Conservation (phyloP, 2,888 invertebrate species). For the Cryptus armator region DNA sequence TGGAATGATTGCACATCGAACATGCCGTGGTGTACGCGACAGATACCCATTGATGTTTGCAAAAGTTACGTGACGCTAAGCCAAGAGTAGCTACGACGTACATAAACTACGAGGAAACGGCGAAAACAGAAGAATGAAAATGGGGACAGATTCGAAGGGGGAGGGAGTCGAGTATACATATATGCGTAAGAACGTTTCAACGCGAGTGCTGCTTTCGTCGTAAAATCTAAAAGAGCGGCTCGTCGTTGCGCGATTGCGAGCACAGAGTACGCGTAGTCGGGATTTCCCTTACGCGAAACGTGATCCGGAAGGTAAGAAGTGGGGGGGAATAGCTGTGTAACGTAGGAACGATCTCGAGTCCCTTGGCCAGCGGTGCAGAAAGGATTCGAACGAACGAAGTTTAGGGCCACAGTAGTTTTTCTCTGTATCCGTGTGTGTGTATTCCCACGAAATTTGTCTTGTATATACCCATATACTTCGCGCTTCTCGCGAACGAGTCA, state of each 20-base stretch:
- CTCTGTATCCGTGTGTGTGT: neutral
- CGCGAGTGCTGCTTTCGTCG: slow-evolving; percentile 47
- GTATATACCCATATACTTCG: too few species aligned
- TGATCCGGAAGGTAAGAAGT: slow-evolving; percentile 52
- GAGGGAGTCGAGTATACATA: slow-evolving; percentile 16
- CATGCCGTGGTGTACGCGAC: neutral
- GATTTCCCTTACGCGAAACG: slow-evolving; percentile 64
- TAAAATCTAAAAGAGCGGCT: slow-evolving; percentile 58
- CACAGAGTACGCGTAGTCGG: neutral
- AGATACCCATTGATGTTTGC: neutral
- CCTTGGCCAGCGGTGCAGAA: neutral
- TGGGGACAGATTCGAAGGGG: slow-evolving; percentile 14
- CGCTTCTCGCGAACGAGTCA: neutral
- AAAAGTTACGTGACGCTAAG: neutral
- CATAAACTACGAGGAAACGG: neutral
- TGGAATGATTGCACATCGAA: neutral
- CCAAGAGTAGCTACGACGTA: slow-evolving; percentile 21
- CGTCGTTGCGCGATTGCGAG: slow-evolving; percentile 36
- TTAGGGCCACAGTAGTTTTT: neutral
- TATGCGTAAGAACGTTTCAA: slow-evolving; percentile 17
- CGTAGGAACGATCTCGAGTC: neutral
- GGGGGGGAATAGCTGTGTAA: neutral
- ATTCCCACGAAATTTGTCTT: neutral
- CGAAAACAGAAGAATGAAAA: slow-evolving; percentile 7
- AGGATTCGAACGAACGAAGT: neutral